Conservation (phyloP, 2,888 invertebrate species). For the Eristalis intricaria region DNA sequence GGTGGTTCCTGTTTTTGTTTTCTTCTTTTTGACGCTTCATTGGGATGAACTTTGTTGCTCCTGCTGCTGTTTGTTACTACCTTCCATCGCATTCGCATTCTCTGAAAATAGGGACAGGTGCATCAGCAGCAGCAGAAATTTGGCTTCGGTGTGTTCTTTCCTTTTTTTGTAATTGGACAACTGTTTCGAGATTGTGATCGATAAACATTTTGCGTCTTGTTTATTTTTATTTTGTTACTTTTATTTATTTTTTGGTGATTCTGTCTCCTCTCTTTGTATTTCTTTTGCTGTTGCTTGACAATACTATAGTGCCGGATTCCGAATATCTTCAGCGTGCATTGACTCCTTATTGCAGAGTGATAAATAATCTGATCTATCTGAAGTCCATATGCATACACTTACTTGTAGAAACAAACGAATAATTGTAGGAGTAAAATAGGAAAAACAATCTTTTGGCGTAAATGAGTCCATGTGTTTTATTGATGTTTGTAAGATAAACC, state of each 20-base stretch:
- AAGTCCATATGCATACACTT: no score
- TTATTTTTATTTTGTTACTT: conserved; percentile 27
- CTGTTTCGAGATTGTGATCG: conserved; percentile 69
- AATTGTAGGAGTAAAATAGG: no score
- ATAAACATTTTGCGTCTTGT: conserved; percentile 59
- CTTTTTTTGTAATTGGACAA: conserved; percentile 68
- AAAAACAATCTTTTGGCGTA: no score
- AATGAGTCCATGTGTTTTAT: no score
- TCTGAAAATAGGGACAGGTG: conserved; percentile 62
- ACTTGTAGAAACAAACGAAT: no score
- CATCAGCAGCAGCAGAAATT: conserved; percentile 46
- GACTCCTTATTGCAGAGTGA: conserved; percentile 7
- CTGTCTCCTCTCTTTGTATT: conserved; percentile 12
- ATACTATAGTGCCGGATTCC: conserved; percentile 30
- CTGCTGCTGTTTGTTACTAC: conserved; percentile 24
- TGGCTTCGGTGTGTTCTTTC: conserved; percentile 46
- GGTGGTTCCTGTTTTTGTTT: conserved; percentile 34
- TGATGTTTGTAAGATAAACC: no score
- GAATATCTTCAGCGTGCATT: conserved; percentile 32
- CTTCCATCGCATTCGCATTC: conserved; percentile 32
- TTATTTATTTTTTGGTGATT: conserved; percentile 21
- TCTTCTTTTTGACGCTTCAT: conserved; percentile 8
- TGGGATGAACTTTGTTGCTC: conserved; percentile 44
- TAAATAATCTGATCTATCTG: neutral
- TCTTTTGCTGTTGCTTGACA: conserved; percentile 30